Base-by-base conservation (phyloP, 2,113 vertebrate genomes). In the Epinephelus moara region DNA sequence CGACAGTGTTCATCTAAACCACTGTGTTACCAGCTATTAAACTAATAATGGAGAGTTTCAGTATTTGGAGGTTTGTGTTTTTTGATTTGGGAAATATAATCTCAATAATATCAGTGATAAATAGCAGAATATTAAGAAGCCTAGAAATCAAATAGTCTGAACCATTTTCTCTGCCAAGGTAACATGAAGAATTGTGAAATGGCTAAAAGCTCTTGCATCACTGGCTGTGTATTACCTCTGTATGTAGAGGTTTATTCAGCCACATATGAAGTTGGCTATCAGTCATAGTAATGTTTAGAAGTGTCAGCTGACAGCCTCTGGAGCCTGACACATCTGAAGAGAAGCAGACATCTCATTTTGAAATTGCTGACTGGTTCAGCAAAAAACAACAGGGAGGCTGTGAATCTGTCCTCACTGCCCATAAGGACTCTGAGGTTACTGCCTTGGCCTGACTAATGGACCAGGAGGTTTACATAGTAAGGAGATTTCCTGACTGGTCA, bases 401-500 rank as follows among this genome's bases (percentile, higher is more conserved):
- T 55, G 86, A 89, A 66, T 76, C 23, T 8, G 55, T 63, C 64
- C 12, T 56, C 30, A 11, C 75, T 52, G 68, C 55, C 70, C 78
- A n/a, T 18, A 12, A 70, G 84, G 64, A 78, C 83, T 75, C 69
- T 27, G 59, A 89, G 89, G 93, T 93, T 88, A 88, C 66, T 64
- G 84, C 86, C 73, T 84, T 49, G 45, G 72, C 72, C 71, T 70
- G 66, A 80, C 90, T 80, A 79, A 85, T 74, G 59, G 82, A 81
- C 74, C 23, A 0, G 18, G 14, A 53, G 57, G 88, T 89, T 93
- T 86, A 72, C 19, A 21, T 19, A 33, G 57, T 56, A 27, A 62
- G 80, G 66, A 91, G 85, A 89, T 89, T 91, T 91, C 89, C 85
- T 25, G 75, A 91, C 78, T 73, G 88, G 42, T 82, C 87, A n/a